Evolutionary conservation across 2,888 invertebrate genomes (phyloP).

Genomic region (Acanthoscelides obtectus): DNA sequence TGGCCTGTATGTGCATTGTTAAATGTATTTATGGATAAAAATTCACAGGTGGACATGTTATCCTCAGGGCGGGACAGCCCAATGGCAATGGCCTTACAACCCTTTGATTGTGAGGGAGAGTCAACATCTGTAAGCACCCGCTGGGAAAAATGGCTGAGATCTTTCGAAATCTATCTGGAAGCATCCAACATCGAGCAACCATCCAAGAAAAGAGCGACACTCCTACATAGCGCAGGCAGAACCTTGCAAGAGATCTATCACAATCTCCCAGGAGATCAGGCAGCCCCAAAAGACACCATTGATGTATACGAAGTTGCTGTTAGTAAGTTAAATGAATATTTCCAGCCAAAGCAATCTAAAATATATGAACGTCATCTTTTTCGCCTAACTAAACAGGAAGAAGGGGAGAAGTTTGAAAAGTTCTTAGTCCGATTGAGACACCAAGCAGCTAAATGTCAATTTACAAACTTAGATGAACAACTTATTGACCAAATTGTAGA

Average conservation of each 20-base stretch:
- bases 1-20: too few relatives aligned
- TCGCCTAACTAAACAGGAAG: constrained; percentile 28
- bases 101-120: constrained; percentile 23
- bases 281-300: background rate
- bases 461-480: constrained; percentile 16
- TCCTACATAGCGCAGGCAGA: background rate
- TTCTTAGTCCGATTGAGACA: constrained; percentile 26
- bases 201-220: background rate
- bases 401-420: constrained; percentile 31
- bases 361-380: constrained; percentile 31
- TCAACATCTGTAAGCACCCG: constrained; percentile 18
- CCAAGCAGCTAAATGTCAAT: constrained; percentile 14
- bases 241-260: background rate
- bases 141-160: constrained; percentile 30
- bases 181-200: constrained; percentile 3
- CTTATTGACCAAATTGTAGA: constrained; percentile 28
- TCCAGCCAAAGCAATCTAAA: constrained; percentile 22
- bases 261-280: background rate
- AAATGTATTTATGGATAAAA: too few relatives aligned
- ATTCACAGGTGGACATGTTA: too few relatives aligned
- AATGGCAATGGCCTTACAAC: too few relatives aligned
- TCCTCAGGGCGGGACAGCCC: too few relatives aligned
- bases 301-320: constrained; percentile 1
- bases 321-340: constrained; percentile 21
- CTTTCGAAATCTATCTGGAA: too few relatives aligned